Evolutionary conservation across 2,888 invertebrate genomes (phyloP).

Genomic region (Erpobdella octoculata): DNA sequence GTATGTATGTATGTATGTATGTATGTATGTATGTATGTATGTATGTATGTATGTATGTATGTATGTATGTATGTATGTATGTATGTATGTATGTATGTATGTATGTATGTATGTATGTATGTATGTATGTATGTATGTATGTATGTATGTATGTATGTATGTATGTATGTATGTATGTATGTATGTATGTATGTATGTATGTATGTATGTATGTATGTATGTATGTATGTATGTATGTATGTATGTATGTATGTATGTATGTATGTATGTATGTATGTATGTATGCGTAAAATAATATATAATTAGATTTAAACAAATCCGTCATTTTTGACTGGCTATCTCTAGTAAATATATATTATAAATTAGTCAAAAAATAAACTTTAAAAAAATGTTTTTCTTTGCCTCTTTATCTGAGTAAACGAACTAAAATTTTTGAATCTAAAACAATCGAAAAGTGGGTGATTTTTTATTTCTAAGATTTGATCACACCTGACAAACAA

Average conservation of each 20-base stretch:
- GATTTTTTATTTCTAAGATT: no score
- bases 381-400: no score
- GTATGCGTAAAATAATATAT: no score
- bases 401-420: neutral
- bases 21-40: conserved; percentile 1
- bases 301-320: no score
- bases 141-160: conserved; percentile 1
- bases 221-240: conserved; percentile 12
- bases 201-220: conserved; percentile 13
- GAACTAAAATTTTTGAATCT: no score
- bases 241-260: conserved; percentile 12
- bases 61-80: conserved; percentile 1
- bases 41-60: conserved; percentile 1
- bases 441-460: no score
- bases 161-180: conserved; percentile 8
- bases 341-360: no score
- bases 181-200: conserved; percentile 8
- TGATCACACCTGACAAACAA: no score
- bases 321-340: no score
- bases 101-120: conserved; percentile 1
- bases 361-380: no score
- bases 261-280: conserved; percentile 9
- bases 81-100: conserved; percentile 1
- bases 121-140: conserved; percentile 1
- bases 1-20: conserved; percentile 1